These are phyloP conservation scores for Cyphomyrmex costatus DNA, from an alignment of 1,140 invertebrate genomes.

Conservation along the genomic window DNA sequence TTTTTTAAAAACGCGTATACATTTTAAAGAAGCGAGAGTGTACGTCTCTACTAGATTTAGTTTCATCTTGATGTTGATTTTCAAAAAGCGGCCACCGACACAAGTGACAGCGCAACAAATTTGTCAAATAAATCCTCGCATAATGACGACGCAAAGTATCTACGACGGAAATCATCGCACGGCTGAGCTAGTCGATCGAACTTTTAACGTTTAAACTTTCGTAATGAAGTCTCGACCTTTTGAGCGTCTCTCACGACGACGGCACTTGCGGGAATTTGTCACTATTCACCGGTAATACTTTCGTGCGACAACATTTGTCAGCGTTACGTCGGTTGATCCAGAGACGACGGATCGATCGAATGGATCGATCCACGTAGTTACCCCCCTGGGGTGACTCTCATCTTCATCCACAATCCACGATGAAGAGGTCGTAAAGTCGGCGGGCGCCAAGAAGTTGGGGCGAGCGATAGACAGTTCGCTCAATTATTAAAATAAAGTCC, in stretches of 20 bases:
- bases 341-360: constrained; percentile 52
- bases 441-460: constrained; percentile 47
- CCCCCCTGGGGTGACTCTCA: neutral
- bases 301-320: constrained; percentile 69
- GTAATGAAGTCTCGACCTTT: constrained; percentile 76
- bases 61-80: neutral
- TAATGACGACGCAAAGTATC: constrained; percentile 40
- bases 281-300: constrained; percentile 71
- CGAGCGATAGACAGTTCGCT: constrained; percentile 61
- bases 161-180: constrained; percentile 64
- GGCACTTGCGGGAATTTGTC: constrained; percentile 69
- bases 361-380: constrained; percentile 34
- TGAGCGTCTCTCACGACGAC: constrained; percentile 25
- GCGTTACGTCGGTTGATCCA: constrained; percentile 47
- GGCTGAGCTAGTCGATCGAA: constrained; percentile 53
- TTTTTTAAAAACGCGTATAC: neutral
- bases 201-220: constrained; percentile 76
- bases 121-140: constrained; percentile 59
- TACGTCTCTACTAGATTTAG: neutral
- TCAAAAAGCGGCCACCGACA: constrained; percentile 1
- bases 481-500: constrained; percentile 77
- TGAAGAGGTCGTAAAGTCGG: constrained; percentile 26
- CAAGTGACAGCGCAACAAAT: constrained; percentile 40
- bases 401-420: constrained; percentile 28
- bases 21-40: neutral